Evolutionary conservation across 2,113 vertebrate genomes (phyloP).

Genomic region (Thermophis baileyi): DNA sequence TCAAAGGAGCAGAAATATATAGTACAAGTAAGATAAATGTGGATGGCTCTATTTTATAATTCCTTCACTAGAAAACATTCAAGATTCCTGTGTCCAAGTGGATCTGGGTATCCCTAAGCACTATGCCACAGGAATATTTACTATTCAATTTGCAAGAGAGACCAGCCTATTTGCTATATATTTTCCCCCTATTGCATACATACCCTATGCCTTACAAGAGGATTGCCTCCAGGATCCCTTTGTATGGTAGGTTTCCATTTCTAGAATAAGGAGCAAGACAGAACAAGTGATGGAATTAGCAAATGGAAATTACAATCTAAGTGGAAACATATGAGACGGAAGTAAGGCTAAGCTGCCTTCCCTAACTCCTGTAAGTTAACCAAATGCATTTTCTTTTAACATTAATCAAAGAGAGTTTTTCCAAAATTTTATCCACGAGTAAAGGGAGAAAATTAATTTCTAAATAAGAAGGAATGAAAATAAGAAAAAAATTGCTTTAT

Average conservation of each 20-base stretch:
- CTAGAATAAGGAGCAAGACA: not conserved
- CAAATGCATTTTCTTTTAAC: not conserved
- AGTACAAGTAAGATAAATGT: not conserved
- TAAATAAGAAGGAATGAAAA: not conserved
- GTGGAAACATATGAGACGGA: not conserved
- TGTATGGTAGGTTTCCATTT: conserved; percentile 24
- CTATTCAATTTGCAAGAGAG: not conserved
- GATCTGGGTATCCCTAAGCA: not conserved
- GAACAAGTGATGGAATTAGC: not conserved
- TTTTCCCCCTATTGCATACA: not conserved
- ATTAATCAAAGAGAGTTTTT: not conserved
- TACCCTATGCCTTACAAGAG: not conserved
- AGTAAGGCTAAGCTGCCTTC: not conserved
- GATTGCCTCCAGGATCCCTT: not conserved
- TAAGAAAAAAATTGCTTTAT: not conserved
- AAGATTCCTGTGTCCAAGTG: not conserved
- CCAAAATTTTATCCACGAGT: not conserved
- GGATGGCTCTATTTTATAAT: not conserved
- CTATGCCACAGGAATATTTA: not conserved
- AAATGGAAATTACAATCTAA: not conserved
- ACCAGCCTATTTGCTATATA: not conserved
- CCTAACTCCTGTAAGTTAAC: not conserved
- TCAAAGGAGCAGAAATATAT: not conserved
- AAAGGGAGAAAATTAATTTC: not conserved
- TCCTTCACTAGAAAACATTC: not conserved